phyloP scores from a whole-genome alignment of 2,797 vertebrate genomes.

The Malacoctenus gilli region DNA sequence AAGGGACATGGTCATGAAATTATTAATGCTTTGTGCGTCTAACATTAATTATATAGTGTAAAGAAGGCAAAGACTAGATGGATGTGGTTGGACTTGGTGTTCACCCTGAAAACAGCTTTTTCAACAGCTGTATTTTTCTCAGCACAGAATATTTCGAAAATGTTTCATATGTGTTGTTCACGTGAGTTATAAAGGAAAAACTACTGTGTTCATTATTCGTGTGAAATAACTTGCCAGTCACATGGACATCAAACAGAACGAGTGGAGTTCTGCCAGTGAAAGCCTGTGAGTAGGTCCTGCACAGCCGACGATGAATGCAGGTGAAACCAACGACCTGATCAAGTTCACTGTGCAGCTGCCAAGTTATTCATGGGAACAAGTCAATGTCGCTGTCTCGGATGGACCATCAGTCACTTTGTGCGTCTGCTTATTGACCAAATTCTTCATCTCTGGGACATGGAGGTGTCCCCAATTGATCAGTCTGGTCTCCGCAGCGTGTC shows the following conservation, averaged over 20 bases:
- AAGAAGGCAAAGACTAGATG: too few relatives aligned
- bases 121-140: background rate
- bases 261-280: too few relatives aligned
- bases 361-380: background rate
- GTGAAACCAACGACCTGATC: background rate
- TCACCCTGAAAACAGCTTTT: background rate
- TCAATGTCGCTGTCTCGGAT: conserved; percentile 1
- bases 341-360: too few relatives aligned
- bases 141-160: too few relatives aligned
- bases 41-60: too few relatives aligned
- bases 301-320: background rate
- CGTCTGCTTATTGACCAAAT: conserved; percentile 18
- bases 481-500: conserved; percentile 13
- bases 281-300: too few relatives aligned
- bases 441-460: conserved; percentile 1
- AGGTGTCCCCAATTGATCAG: conserved; percentile 35
- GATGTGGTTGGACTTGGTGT: too few relatives aligned
- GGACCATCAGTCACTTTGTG: background rate
- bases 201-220: background rate
- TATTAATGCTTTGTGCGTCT: too few relatives aligned
- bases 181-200: background rate
- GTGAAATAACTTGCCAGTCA: background rate
- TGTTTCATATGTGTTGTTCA: background rate
- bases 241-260: too few relatives aligned
- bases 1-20: too few relatives aligned